Evolutionary conservation across 2,797 vertebrate species (phyloP).

Genomic region (Coendou prehensilis): DNA sequence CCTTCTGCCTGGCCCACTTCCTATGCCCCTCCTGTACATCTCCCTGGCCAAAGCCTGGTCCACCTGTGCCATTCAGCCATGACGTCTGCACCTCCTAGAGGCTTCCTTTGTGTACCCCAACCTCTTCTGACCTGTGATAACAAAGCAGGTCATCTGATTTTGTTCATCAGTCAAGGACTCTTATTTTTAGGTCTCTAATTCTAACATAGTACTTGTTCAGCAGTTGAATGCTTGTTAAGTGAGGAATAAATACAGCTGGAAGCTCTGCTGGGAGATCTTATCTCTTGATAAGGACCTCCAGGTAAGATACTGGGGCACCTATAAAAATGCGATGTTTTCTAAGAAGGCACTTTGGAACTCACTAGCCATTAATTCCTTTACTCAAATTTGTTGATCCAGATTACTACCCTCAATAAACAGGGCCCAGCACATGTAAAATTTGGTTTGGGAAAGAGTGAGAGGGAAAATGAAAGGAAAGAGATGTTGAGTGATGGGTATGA

Average conservation of each 20-base stretch:
- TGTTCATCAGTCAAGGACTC: neutral
- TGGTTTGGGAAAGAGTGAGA: neutral
- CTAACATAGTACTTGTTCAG: neutral
- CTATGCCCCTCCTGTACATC: neutral
- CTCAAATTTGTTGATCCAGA: neutral
- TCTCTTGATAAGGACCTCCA: neutral
- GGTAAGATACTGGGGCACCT: neutral
- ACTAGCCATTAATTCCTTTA: neutral
- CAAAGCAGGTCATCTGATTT: neutral
- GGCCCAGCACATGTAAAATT: neutral
- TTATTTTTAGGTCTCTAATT: neutral
- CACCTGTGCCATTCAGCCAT: neutral
- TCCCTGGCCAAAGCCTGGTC: neutral
- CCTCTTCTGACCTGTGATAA: neutral
- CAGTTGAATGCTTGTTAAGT: neutral
- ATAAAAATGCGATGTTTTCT: neutral
- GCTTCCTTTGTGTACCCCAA: neutral
- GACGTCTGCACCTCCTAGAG: neutral
- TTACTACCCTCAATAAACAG: neutral
- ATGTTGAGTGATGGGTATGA: neutral
- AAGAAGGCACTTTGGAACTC: neutral
- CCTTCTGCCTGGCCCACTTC: neutral
- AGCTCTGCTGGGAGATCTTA: neutral
- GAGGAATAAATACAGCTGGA: neutral
- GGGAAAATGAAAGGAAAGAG: neutral